phyloP scores from a whole-genome alignment of 2,113 vertebrate genomes.

The Gorsachius goisagi region DNA sequence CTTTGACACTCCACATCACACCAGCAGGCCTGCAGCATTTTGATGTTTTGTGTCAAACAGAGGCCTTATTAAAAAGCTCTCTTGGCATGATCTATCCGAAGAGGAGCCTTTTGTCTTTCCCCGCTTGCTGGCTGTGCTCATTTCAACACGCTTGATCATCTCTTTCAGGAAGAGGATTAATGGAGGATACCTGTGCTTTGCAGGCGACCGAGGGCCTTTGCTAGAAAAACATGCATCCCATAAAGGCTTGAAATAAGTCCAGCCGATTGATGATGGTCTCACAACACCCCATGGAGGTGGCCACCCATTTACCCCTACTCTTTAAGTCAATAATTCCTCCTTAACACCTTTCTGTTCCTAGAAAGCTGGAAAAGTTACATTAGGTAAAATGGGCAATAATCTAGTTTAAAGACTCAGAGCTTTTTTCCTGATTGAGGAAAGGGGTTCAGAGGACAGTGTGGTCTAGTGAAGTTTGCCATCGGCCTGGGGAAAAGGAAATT shows the following conservation, averaged over 20 bases:
- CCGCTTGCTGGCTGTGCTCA: neutral
- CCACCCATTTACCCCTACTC: neutral
- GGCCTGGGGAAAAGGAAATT: neutral
- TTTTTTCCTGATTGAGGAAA: neutral
- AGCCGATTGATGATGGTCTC: neutral
- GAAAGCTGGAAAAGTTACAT: neutral
- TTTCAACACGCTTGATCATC: neutral
- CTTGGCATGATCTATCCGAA: neutral
- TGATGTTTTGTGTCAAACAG: slow-evolving; percentile 6
- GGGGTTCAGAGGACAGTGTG: neutral
- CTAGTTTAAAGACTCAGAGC: neutral
- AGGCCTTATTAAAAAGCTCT: neutral
- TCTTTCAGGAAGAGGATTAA: neutral
- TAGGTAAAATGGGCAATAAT: neutral
- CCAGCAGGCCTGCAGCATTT: neutral
- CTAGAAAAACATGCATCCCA: neutral
- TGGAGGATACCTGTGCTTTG: neutral
- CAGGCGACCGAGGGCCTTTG: neutral
- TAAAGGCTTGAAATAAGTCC: neutral
- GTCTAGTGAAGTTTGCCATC: neutral
- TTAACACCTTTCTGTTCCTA: neutral
- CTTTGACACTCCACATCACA: neutral
- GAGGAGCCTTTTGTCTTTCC: neutral
- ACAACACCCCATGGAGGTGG: neutral
- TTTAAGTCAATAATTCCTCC: neutral